Conservation (phyloP, 2,113 vertebrate genomes). For the Choloepus hoffmanni region DNA sequence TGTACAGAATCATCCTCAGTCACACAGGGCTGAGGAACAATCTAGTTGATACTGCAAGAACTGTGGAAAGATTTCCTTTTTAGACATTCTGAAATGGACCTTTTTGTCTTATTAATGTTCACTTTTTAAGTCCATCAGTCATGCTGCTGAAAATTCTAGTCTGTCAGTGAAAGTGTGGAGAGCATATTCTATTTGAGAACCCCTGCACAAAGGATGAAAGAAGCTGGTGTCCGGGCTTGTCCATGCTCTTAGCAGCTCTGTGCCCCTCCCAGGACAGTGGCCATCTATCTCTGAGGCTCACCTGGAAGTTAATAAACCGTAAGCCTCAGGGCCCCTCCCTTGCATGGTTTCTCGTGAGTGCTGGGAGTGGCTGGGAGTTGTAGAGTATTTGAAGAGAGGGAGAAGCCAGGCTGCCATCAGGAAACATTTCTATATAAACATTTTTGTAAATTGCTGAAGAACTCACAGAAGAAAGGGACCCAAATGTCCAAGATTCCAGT, state of each 20-base stretch:
- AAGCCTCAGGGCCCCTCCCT: neutral
- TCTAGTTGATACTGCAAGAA: fast-evolving
- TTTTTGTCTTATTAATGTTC: neutral
- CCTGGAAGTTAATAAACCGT: neutral
- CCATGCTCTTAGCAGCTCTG: neutral
- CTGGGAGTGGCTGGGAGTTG: neutral
- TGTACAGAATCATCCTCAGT: neutral
- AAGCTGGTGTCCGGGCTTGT: neutral
- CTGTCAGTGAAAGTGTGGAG: neutral
- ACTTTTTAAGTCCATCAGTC: neutral
- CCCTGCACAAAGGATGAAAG: neutral
- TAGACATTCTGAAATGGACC: neutral
- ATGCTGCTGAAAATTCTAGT: neutral
- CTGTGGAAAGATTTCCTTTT: neutral
- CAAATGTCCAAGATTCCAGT: neutral
- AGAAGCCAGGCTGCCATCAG: neutral
- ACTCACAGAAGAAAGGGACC: neutral
- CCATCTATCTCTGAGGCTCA: neutral
- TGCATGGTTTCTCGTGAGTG: neutral
- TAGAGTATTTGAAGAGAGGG: neutral
- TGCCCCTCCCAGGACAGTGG: neutral
- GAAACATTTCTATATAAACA: neutral
- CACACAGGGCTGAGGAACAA: neutral
- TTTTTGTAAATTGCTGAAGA: neutral
- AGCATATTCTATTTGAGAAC: neutral